Conservation (phyloP, 1,140 invertebrate species). For the Drosophila insularis region DNA sequence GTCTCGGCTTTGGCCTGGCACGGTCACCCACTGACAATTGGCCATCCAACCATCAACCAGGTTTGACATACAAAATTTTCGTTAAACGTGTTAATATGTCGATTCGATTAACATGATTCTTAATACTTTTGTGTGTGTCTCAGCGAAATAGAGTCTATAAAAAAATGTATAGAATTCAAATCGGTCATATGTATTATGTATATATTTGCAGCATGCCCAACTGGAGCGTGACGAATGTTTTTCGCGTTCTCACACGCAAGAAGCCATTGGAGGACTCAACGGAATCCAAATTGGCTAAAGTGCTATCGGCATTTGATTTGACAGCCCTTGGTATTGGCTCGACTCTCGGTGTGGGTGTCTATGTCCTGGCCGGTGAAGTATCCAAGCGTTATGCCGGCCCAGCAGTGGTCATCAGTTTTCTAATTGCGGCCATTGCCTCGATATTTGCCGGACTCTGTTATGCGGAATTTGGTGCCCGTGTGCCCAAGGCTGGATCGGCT, state of each 20-base stretch:
- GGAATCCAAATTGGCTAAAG: conserved; percentile 87
- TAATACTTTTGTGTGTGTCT: conserved; percentile 44
- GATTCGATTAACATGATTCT: conserved; percentile 62
- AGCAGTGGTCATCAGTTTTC: conserved; percentile 92
- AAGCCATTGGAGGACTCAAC: conserved; percentile 75
- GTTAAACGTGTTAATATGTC: conserved; percentile 66
- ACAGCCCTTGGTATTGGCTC: conserved; percentile 92
- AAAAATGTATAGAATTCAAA: conserved; percentile 3
- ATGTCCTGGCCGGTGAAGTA: conserved; percentile 94
- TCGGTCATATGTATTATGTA: conserved; percentile 15
- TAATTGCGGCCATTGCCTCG: conserved; percentile 94
- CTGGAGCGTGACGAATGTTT: conserved; percentile 65
- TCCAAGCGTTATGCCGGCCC: conserved; percentile 93
- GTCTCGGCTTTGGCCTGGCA: not conserved
- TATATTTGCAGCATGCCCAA: conserved; percentile 66
- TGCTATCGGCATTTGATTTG: conserved; percentile 90
- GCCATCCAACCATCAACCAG: not conserved
- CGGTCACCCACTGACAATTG: not conserved
- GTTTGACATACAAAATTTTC: conserved; percentile 33
- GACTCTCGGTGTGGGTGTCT: conserved; percentile 95
- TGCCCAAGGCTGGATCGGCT: conserved; percentile 93
- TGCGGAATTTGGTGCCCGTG: conserved; percentile 93
- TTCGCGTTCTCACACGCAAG: conserved; percentile 70
- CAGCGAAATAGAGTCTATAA: conserved; percentile 37
- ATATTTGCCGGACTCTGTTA: conserved; percentile 94